phyloP scores from a whole-genome alignment of 2,113 vertebrate species.

The Dasyornis broadbenti region DNA sequence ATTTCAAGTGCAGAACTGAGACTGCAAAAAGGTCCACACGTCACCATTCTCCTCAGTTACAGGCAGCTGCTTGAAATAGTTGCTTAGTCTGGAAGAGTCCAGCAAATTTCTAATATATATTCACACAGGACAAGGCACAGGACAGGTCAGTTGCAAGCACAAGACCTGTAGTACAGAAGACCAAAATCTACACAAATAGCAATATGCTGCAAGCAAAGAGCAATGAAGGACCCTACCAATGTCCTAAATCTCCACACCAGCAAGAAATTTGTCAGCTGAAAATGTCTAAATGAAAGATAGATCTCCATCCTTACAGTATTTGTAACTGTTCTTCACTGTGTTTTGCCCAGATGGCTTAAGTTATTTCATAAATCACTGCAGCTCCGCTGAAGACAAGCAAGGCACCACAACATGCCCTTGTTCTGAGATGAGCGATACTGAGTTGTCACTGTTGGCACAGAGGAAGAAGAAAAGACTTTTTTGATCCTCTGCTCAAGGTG shows the following conservation, averaged over 20 bases:
- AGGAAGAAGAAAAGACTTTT: background rate
- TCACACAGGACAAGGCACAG: background rate
- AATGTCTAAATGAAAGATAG: conserved; percentile 42
- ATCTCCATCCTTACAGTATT: background rate
- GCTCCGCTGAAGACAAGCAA: background rate
- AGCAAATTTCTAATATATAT: background rate
- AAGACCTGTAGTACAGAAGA: background rate
- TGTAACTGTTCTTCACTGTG: background rate
- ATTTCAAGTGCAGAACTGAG: background rate
- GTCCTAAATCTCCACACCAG: conserved; percentile 11
- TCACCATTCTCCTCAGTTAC: background rate
- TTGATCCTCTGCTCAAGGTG: background rate
- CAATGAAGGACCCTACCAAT: conserved; percentile 28
- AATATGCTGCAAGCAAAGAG: conserved; percentile 23
- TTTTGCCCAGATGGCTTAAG: conserved; percentile 29
- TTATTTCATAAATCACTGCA: conserved; percentile 43
- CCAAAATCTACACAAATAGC: conserved; percentile 16
- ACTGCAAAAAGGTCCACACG: background rate
- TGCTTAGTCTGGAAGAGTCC: background rate
- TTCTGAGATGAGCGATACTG: background rate
- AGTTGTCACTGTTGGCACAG: background rate
- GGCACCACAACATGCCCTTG: conserved; percentile 11
- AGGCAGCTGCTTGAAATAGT: conserved; percentile 13
- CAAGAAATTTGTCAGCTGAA: conserved; percentile 15
- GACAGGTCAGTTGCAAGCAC: background rate